Evolutionary conservation across 2,888 invertebrate species (phyloP).

Genomic region (Glyphotaelius pellucidus): DNA sequence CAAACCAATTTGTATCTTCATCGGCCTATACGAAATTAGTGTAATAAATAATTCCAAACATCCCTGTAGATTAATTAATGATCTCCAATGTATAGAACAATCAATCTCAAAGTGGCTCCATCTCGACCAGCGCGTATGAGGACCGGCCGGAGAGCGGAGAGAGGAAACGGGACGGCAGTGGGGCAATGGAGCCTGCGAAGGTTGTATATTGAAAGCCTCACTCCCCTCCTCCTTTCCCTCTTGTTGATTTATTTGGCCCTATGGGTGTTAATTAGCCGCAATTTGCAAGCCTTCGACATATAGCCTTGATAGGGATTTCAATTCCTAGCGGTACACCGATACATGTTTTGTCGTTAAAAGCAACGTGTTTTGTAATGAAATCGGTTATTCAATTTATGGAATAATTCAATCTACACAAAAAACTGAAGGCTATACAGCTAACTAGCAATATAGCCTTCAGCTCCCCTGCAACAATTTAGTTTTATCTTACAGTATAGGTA

Average conservation of each 20-base stretch:
- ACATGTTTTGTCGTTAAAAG: not conserved
- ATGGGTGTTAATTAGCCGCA: conserved; percentile 62
- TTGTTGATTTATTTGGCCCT: conserved; percentile 54
- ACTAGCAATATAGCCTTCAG: no score
- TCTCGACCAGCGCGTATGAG: not conserved
- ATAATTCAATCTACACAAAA: no score
- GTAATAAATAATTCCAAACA: no score
- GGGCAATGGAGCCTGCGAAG: not conserved
- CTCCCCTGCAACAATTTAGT: no score
- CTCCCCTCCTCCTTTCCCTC: not conserved
- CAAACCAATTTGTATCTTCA: not conserved
- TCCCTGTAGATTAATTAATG: no score
- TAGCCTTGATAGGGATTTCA: not conserved
- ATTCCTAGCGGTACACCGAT: not conserved
- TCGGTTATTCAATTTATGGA: no score
- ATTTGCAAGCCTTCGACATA: conserved; percentile 55
- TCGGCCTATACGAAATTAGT: not conserved
- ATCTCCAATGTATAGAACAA: no score
- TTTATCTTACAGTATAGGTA: no score
- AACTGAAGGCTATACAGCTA: no score
- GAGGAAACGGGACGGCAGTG: not conserved
- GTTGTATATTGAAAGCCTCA: conserved; percentile 13
- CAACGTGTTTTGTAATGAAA: no score
- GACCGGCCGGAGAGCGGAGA: not conserved
- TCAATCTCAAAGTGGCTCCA: not conserved